Conservation (phyloP, 2,888 invertebrate species). For the Agonopterix arenella region DNA sequence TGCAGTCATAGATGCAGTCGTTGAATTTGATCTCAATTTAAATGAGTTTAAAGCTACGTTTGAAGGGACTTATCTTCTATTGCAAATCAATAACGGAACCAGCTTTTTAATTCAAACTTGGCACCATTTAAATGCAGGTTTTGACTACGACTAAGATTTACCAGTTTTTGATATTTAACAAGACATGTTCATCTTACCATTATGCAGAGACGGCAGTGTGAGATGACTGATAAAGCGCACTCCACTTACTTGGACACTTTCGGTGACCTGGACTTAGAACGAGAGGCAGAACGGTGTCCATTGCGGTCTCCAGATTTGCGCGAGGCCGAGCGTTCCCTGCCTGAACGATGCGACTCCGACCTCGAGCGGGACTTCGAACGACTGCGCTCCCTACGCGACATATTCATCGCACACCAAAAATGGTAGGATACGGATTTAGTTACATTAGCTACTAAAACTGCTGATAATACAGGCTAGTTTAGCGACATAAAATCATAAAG, state of each 20-base stretch:
- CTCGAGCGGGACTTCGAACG: constrained; percentile 51
- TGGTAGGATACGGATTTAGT: constrained; percentile 3
- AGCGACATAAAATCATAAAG: constrained; percentile 11
- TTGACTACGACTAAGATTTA: too few species aligned
- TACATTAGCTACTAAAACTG: background rate
- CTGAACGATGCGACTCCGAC: constrained; percentile 40
- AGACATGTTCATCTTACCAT: too few species aligned
- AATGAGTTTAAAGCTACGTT: too few species aligned
- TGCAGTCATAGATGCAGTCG: too few species aligned
- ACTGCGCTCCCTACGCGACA: constrained; percentile 55
- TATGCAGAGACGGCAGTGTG: too few species aligned
- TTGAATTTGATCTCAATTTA: too few species aligned
- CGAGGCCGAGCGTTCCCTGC: constrained; percentile 29
- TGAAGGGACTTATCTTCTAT: too few species aligned
- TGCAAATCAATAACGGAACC: too few species aligned
- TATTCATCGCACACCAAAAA: constrained; percentile 8
- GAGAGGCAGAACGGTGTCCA: constrained; percentile 38
- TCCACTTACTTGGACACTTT: constrained; percentile 51
- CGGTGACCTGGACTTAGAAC: constrained; percentile 73
- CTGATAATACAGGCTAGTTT: background rate
- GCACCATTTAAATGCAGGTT: too few species aligned
- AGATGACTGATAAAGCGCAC: constrained; percentile 32
- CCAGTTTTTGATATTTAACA: too few species aligned
- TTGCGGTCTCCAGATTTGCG: constrained; percentile 37
- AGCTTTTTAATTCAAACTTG: too few species aligned